Base-by-base conservation (phyloP, 2,113 vertebrate genomes). In the Crotalus viridis region DNA sequence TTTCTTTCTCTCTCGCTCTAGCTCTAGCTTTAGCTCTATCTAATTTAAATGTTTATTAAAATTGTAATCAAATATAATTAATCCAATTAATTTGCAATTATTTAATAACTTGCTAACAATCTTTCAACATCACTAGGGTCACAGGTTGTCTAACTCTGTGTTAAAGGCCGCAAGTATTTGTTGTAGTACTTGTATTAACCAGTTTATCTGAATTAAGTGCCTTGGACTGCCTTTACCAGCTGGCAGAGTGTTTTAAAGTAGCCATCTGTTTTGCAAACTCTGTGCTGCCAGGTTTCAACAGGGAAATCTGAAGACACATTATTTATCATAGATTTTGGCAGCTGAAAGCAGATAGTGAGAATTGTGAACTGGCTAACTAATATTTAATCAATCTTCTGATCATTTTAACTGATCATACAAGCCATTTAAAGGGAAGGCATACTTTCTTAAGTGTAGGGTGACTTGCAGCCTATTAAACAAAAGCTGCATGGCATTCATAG, bases 261-360 rank as follows among this genome's bases (percentile, higher is more conserved):
- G 95, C 96, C 96, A 97, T 96, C 96, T 96, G 96, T 94, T 96
- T 92, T 59, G 51, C 90, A 7, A 85, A 0, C 86, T 85, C 89
- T 94, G 55, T 89, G 10, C 0, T 0, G 96, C 96, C 96, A 96
- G 94, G n/a, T 90, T 93, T 1, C 93, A 0, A 94, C 91, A 87
- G 95, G 96, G 88, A 93, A 90, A 61, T 89, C 93, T 94, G 89
- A 55, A 94, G 90, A 26, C 0, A 3, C 59, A 15, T 8, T 0
- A 0, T 46, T 89, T 4, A 33, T 91, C 91, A 91, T 93, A 74
- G 22, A 89, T 94, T 89, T 0, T 61, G 95, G 87, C 87, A 96
- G 90, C 52, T 5, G 0, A 24, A 89, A 93, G 85, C 61, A 91
- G 95, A 86, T 93, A 90, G 90, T 69, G 6, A 1, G 1, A 39